Evolutionary conservation across 2,113 vertebrate genomes (phyloP).

Genomic region (Diphyllodes magnificus): DNA sequence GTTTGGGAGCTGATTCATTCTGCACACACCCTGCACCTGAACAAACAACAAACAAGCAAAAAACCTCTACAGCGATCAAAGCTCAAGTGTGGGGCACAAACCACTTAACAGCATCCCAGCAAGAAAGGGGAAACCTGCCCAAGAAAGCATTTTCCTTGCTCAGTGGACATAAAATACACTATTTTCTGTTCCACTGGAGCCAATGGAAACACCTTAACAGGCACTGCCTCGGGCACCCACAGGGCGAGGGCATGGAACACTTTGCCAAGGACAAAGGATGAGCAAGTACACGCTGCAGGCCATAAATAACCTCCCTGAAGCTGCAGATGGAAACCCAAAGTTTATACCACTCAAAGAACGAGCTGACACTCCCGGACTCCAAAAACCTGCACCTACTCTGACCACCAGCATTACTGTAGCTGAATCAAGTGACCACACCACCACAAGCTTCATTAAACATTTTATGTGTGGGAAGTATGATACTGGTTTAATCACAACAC

Average conservation of each 20-base stretch:
- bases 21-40: neutral
- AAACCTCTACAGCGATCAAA: neutral
- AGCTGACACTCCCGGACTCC: neutral
- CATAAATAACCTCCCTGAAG: neutral
- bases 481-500: neutral
- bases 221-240: neutral
- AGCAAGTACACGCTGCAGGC: neutral
- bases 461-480: neutral
- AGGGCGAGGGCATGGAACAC: neutral
- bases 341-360: neutral
- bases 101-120: neutral
- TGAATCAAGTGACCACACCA: neutral
- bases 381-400: neutral
- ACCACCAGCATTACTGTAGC: neutral
- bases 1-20: neutral
- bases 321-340: neutral
- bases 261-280: conserved; percentile 17
- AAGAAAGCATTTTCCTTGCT: neutral
- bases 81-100: neutral
- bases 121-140: neutral
- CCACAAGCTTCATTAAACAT: neutral
- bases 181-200: neutral
- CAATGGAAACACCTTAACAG: neutral
- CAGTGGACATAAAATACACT: neutral
- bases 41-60: neutral